Evolutionary conservation across 2,113 vertebrate species (phyloP), one percentile per base, ranked within the genome.

Genomic region (Urocitellus parryii): DNA sequence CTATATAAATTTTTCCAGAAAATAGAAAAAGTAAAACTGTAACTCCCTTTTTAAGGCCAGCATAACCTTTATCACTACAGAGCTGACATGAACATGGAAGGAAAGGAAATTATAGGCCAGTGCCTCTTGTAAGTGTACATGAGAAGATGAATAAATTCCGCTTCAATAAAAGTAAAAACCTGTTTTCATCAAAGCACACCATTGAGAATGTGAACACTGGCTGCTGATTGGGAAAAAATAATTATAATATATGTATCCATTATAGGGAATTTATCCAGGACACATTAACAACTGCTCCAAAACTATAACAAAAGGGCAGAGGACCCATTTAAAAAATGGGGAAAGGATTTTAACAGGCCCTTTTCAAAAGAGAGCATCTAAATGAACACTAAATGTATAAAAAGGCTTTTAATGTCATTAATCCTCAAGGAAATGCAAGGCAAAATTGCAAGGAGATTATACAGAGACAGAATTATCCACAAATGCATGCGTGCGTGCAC

Each of bases 71-170:
- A 56, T 81, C 68, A n/a, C 8, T 39, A 48, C 22, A 48, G 77
- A 63, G 61, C 58, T 53, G 34, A 81, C 25, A 14, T 14, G 39
- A 86, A 56, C 42, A 63, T 58, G 11, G n/a, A 84, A 48, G 73
- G 56, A 79, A 92, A 48, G 90, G 37, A 74, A 92, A 76, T 68
- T 68, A 17, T 42, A 84, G 56, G 39, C 17, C 53, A 63, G 2
- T 45, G 4, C 53, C 5, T 70, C 22, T 24, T 72, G 32, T 45
- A 37, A 77, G 45, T 48, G 10, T 34, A 56, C 76, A 77, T 42
- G 39, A 81, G 91, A 91, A 83, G 58, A 85, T 22, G n/a, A 94
- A 56, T 80, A 84, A 74, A 82, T n/a, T 16, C 39, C 34, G 34
- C 34, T 76, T 92, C 32, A 24, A 3, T 51, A 14, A 93, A 73